These are phyloP conservation scores for Brevimyrus niger DNA, from an alignment of 2,113 vertebrate species.

Conservation along the genomic window DNA sequence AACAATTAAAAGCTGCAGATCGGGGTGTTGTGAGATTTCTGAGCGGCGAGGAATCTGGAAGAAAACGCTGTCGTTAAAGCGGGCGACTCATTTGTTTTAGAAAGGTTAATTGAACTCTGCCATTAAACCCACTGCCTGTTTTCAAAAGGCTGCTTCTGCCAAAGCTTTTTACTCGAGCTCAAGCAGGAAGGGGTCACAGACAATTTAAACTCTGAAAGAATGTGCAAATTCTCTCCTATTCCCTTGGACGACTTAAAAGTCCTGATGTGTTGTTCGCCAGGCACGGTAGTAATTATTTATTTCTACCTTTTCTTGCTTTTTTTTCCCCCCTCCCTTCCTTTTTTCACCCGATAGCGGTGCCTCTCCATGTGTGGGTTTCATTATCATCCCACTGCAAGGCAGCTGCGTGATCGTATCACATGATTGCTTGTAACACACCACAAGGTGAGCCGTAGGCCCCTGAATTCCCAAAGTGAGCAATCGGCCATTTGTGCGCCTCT, in stretches of 20 bases:
- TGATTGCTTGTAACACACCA: conserved; percentile 50
- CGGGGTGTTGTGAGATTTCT: conserved; percentile 38
- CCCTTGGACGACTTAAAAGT: conserved; percentile 41
- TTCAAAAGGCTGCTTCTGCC: conserved; percentile 35
- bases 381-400: conserved; percentile 53
- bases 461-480: conserved; percentile 31
- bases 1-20: conserved; percentile 46
- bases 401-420: conserved; percentile 51
- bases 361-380: conserved; percentile 47
- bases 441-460: conserved; percentile 51
- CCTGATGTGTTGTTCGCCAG: conserved; percentile 45
- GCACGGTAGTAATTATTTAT: not conserved
- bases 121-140: conserved; percentile 43
- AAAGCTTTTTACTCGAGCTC: conserved; percentile 41
- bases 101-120: conserved; percentile 51
- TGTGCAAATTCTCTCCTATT: conserved; percentile 34
- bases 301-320: conserved; percentile 31
- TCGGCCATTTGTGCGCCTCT: not conserved
- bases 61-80: conserved; percentile 44
- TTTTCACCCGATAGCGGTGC: not conserved
- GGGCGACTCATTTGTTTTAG: conserved; percentile 51
- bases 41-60: conserved; percentile 38
- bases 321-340: not conserved
- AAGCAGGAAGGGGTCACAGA: conserved; percentile 48
- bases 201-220: conserved; percentile 47